phyloP scores from a whole-genome alignment of 2,113 vertebrate species.

The Ciconia stormi region DNA sequence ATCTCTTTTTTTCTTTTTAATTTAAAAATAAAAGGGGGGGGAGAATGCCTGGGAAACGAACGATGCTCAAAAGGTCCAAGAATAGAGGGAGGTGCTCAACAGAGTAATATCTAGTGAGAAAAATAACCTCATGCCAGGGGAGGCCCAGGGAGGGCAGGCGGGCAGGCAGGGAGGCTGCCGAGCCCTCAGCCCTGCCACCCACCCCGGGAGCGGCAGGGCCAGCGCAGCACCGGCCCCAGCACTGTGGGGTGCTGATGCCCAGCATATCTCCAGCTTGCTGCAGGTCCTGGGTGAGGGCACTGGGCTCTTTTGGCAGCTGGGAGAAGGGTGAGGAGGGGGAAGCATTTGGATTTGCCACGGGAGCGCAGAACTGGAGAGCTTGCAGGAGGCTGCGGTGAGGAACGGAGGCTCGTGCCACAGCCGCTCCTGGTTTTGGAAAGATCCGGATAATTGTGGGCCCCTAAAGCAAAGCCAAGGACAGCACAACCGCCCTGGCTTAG shows the following conservation, averaged over 20 bases:
- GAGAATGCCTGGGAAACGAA: slow-evolving; percentile 44
- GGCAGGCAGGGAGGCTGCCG: not conserved
- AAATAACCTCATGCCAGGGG: not conserved
- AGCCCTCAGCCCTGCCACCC: not conserved
- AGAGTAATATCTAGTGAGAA: not conserved
- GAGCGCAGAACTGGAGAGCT: not conserved
- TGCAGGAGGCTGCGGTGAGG: not conserved
- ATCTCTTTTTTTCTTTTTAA: slow-evolving; percentile 1
- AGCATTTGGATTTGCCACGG: not conserved
- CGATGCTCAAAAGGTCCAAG: slow-evolving; percentile 33
- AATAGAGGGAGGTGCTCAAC: slow-evolving; percentile 19
- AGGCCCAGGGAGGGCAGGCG: not conserved
- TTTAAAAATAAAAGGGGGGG: slow-evolving; percentile 55
- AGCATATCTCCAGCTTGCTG: not conserved
- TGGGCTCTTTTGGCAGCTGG: not conserved
- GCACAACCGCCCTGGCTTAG: not conserved
- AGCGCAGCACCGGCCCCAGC: not conserved
- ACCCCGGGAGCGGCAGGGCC: not conserved
- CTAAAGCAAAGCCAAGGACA: not conserved
- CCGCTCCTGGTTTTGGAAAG: not conserved
- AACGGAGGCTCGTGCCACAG: not conserved
- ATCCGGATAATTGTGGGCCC: not conserved
- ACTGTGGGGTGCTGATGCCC: not conserved
- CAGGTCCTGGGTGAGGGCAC: not conserved
- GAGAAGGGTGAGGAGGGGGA: not conserved